These are phyloP conservation scores for Ianthella basta DNA, from an alignment of 37 sponge, comb jelly and placozoan genomes.

Conservation along the genomic window DNA sequence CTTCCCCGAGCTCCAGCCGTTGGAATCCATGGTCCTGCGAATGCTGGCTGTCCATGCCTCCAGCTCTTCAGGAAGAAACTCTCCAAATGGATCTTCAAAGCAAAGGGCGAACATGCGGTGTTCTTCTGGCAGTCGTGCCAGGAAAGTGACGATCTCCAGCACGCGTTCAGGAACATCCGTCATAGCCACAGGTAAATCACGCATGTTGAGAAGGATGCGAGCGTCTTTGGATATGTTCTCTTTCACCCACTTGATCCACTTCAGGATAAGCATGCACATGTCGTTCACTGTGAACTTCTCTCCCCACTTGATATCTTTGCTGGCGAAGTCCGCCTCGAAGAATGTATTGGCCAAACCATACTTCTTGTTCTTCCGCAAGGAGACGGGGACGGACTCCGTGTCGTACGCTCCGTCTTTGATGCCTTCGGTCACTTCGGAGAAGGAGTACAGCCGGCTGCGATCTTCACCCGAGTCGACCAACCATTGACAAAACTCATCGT, in stretches of 20 bases:
- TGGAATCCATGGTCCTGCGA: slow-evolving; percentile 65
- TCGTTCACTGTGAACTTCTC: slow-evolving; percentile 59
- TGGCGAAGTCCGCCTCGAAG: slow-evolving; percentile 73
- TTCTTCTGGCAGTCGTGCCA: slow-evolving; percentile 55
- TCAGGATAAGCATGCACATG: slow-evolving; percentile 53
- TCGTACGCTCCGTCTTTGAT: slow-evolving; percentile 47
- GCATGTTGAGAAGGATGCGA: slow-evolving; percentile 70
- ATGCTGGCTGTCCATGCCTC: slow-evolving; percentile 76
- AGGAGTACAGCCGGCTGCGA: slow-evolving; percentile 53
- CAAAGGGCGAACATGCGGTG: slow-evolving; percentile 50
- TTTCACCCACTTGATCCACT: slow-evolving; percentile 61
- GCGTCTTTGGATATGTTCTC: slow-evolving; percentile 41
- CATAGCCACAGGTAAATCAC: slow-evolving; percentile 80
- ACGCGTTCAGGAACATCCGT: slow-evolving; percentile 56
- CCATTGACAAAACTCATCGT: slow-evolving; percentile 68
- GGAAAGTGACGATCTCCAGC: slow-evolving; percentile 55
- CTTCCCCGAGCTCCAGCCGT: slow-evolving; percentile 68
- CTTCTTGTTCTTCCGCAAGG: slow-evolving; percentile 66
- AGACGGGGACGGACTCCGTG: slow-evolving; percentile 60
- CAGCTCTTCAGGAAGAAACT: slow-evolving; percentile 76
- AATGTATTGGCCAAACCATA: slow-evolving; percentile 62
- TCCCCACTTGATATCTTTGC: slow-evolving; percentile 44
- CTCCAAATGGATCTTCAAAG: slow-evolving; percentile 83
- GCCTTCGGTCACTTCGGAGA: slow-evolving; percentile 72
- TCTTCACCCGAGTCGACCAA: slow-evolving; percentile 60